phyloP scores from a whole-genome alignment of 2,888 invertebrate species.

The Ceriagrion tenellum region DNA sequence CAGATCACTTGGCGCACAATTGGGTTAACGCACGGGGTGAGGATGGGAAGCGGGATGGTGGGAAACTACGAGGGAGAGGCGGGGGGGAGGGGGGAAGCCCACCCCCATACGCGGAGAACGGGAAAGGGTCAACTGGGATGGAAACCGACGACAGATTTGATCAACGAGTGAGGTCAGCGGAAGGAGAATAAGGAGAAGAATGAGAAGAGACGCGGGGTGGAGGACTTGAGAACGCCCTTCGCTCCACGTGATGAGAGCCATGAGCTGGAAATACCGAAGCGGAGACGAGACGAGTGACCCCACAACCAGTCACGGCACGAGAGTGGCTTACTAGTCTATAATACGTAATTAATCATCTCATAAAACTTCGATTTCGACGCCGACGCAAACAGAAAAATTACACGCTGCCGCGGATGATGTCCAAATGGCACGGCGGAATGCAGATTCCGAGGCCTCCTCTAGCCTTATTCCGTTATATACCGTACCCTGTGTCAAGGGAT shows the following conservation, averaged over 20 bases:
- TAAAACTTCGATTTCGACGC: not conserved
- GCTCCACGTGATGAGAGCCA: not conserved
- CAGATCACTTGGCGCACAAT: conserved; percentile 1
- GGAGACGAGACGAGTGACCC: not conserved
- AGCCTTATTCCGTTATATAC: too few relatives aligned
- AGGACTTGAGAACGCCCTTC: not conserved
- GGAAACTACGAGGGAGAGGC: too few relatives aligned
- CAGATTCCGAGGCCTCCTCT: not conserved
- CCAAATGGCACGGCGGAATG: not conserved
- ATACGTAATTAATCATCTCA: conserved; percentile 17
- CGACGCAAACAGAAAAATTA: conserved; percentile 21
- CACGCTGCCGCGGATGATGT: not conserved
- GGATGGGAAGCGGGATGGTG: too few relatives aligned
- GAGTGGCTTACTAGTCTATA: not conserved
- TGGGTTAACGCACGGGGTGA: not conserved
- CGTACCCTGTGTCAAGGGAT: too few relatives aligned
- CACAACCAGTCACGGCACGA: not conserved
- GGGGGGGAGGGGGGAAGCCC: not conserved
- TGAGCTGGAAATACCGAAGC: not conserved
- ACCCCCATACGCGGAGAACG: not conserved
- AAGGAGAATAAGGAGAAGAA: too few relatives aligned
- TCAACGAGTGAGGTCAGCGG: conserved; percentile 64
- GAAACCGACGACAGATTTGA: conserved; percentile 49
- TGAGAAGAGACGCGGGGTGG: not conserved
- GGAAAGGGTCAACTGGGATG: conserved; percentile 46